phyloP scores from a whole-genome alignment of 2,797 vertebrate genomes.

The Cebuella pygmaea region DNA sequence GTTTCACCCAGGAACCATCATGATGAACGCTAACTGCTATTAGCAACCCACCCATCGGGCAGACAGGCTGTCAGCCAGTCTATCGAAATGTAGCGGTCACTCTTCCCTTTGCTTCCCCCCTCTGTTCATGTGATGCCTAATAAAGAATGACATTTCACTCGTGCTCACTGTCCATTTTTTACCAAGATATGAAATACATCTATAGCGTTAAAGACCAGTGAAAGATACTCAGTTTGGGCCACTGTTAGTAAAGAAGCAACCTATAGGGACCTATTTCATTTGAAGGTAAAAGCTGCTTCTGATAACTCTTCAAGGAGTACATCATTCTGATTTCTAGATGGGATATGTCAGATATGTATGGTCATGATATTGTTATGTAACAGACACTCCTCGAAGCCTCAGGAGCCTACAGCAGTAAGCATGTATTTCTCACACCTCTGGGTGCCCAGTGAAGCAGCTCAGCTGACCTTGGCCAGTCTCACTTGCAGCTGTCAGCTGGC shows the following conservation, averaged over 20 bases:
- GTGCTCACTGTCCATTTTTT: background rate
- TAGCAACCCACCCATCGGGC: background rate
- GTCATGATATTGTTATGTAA: background rate
- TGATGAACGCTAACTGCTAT: background rate
- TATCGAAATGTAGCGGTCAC: background rate
- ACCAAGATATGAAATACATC: background rate
- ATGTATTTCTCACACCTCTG: background rate
- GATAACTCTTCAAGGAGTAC: background rate
- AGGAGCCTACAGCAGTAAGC: rapidly evolving
- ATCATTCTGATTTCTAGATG: background rate
- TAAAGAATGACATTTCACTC: background rate
- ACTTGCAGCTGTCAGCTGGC: background rate
- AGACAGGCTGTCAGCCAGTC: background rate
- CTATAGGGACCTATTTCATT: background rate
- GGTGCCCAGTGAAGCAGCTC: background rate
- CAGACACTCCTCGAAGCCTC: background rate
- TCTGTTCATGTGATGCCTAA: background rate
- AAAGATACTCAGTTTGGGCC: background rate
- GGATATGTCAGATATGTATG: no score
- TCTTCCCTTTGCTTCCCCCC: background rate
- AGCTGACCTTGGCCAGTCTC: background rate
- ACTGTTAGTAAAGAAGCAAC: background rate
- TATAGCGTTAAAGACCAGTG: background rate
- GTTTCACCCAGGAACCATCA: background rate
- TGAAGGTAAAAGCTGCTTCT: background rate